These are phyloP conservation scores for Epistrophe eligans DNA, from an alignment of 2,888 invertebrate genomes.

Conservation along the genomic window DNA sequence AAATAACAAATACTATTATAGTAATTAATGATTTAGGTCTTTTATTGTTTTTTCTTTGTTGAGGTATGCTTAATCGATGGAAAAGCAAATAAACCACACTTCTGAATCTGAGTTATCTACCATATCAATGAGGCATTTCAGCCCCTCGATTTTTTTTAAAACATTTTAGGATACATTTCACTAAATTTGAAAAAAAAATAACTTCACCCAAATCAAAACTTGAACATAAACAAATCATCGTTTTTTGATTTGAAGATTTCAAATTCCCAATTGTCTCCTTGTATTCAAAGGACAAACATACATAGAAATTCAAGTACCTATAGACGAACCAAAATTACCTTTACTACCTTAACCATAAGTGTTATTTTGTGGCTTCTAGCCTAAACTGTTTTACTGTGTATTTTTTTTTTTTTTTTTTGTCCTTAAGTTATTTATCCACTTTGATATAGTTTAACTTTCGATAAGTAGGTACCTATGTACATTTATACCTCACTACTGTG, in stretches of 20 bases:
- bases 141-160: no score
- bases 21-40: no score
- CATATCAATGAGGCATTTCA: no score
- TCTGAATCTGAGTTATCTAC: no score
- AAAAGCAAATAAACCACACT: no score
- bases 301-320: not conserved
- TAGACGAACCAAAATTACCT: not conserved
- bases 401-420: not conserved
- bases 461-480: slow-evolving; percentile 4
- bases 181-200: no score
- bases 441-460: slow-evolving; percentile 32
- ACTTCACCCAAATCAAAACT: not conserved
- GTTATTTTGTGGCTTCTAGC: not conserved
- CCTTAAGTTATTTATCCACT: slow-evolving; percentile 18
- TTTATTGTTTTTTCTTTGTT: no score
- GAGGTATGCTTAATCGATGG: no score
- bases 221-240: not conserved
- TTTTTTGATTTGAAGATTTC: not conserved
- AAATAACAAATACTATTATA: no score
- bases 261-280: not conserved
- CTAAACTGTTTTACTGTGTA: slow-evolving; percentile 13
- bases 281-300: not conserved
- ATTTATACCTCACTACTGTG: no score
- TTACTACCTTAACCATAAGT: not conserved
- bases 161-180: no score